A percentile compares a stretch with the other conserved stretches of the same genome.
Evolutionary conservation across 2,797 vertebrate genomes (phyloP).

Genomic region (Scomberomorus guttatus): DNA sequence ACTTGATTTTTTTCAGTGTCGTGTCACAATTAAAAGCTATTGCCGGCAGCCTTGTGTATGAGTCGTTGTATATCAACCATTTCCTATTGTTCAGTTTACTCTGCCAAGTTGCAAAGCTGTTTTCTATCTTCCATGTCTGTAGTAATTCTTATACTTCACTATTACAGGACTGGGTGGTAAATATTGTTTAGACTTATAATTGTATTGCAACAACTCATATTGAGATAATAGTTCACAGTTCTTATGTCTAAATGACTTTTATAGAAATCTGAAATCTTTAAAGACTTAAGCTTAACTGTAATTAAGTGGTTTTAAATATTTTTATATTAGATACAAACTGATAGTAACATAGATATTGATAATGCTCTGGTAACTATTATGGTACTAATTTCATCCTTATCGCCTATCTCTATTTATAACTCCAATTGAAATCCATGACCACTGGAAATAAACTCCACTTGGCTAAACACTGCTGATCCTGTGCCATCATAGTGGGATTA

Average conservation of each 20-base stretch:
- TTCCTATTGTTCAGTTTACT: not conserved
- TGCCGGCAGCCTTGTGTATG: conserved; percentile 35
- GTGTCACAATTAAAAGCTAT: conserved; percentile 78
- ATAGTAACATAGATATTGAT: too few relatives aligned
- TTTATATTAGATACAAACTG: too few relatives aligned
- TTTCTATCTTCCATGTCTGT: not conserved
- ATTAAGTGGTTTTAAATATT: too few relatives aligned
- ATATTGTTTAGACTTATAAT: too few relatives aligned
- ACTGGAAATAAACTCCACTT: conserved; percentile 41
- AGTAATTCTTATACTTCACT: not conserved
- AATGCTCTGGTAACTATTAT: not conserved
- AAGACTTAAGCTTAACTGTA: too few relatives aligned
- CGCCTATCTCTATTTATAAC: not conserved
- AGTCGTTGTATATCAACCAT: not conserved
- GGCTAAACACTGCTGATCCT: conserved; percentile 36
- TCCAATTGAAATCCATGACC: not conserved
- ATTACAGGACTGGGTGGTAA: too few relatives aligned
- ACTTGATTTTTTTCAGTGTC: conserved; percentile 82
- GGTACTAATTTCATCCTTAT: not conserved
- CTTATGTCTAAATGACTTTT: too few relatives aligned
- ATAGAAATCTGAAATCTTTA: too few relatives aligned
- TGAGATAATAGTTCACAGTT: too few relatives aligned
- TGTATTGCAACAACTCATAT: too few relatives aligned
- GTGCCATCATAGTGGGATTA: conserved; percentile 61
- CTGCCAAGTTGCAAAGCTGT: not conserved